A percentile compares a stretch with the other conserved stretches of the same genome.
Conservation (phyloP, 2,113 vertebrate genomes). For the Scopus umbretta region DNA sequence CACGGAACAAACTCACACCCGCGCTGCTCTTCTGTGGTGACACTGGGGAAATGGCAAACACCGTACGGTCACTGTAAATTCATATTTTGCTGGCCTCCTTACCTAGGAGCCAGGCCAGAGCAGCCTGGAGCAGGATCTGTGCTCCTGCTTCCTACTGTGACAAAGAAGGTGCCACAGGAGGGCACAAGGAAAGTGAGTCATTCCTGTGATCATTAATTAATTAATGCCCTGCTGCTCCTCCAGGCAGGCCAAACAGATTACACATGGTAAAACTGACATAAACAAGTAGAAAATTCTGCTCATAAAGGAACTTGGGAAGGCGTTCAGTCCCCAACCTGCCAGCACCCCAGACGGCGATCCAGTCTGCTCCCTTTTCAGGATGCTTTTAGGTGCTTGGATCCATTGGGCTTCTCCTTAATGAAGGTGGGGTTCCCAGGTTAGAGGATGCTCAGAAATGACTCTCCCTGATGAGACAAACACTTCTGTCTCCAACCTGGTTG, state of each 20-base stretch:
- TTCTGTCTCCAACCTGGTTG: not conserved
- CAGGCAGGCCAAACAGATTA: not conserved
- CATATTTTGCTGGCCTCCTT: not conserved
- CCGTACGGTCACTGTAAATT: not conserved
- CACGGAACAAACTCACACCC: not conserved
- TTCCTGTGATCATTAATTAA: constrained; percentile 37
- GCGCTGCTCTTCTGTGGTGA: not conserved
- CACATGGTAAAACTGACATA: not conserved
- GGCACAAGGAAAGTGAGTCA: constrained; percentile 34
- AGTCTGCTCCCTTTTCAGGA: not conserved
- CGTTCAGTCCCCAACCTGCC: not conserved
- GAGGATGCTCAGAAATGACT: not conserved
- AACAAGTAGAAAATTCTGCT: not conserved
- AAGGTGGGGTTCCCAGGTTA: not conserved
- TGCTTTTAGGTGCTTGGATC: not conserved
- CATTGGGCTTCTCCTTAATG: not conserved
- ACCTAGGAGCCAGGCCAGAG: not conserved
- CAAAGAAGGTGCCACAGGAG: not conserved
- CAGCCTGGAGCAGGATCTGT: not conserved
- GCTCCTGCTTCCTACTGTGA: not conserved
- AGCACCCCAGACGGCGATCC: not conserved
- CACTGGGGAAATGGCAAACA: not conserved
- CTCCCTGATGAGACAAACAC: not conserved
- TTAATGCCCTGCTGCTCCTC: constrained; percentile 37
- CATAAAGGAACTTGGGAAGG: not conserved